phyloP scores from a whole-genome alignment of 2,888 invertebrate species.

The Rhingia rostrata region DNA sequence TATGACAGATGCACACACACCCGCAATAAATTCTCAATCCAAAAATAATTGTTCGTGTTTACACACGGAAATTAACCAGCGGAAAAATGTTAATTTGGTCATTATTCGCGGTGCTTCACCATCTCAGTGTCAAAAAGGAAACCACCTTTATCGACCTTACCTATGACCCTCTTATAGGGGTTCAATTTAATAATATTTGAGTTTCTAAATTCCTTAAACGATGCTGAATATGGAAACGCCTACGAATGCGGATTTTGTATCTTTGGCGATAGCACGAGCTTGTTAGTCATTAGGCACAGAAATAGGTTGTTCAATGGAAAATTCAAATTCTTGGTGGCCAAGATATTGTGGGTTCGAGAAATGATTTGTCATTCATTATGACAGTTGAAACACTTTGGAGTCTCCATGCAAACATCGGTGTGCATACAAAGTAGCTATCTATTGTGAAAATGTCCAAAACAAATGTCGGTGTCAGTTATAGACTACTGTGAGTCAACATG shows the following conservation, averaged over 20 bases:
- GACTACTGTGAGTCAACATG: background rate
- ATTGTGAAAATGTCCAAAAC: too few species aligned
- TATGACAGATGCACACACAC: too few species aligned
- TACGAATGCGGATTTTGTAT: slow-evolving; percentile 37
- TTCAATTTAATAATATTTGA: background rate
- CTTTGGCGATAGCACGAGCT: slow-evolving; percentile 26
- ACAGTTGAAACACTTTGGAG: slow-evolving; percentile 1
- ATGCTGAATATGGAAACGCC: background rate
- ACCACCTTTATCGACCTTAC: background rate
- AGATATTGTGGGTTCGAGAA: background rate
- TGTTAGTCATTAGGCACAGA: slow-evolving; percentile 25
- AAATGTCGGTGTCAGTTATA: background rate
- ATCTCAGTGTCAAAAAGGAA: background rate
- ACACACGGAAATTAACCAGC: background rate
- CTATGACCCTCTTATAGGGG: background rate
- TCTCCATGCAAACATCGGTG: background rate
- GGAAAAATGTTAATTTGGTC: slow-evolving; percentile 3
- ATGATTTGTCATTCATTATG: background rate
- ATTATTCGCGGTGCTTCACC: slow-evolving; percentile 18
- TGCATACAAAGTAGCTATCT: background rate
- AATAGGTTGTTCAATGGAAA: slow-evolving; percentile 1
- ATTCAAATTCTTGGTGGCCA: background rate
- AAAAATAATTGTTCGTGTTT: too few species aligned
- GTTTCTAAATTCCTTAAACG: background rate
- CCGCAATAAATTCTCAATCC: too few species aligned